Percentiles rank a stretch among this genome's conserved stretches.
These are phyloP conservation scores for Anguilla pacifica DNA, from an alignment of 2,797 vertebrate genomes.

Conservation along the genomic window DNA sequence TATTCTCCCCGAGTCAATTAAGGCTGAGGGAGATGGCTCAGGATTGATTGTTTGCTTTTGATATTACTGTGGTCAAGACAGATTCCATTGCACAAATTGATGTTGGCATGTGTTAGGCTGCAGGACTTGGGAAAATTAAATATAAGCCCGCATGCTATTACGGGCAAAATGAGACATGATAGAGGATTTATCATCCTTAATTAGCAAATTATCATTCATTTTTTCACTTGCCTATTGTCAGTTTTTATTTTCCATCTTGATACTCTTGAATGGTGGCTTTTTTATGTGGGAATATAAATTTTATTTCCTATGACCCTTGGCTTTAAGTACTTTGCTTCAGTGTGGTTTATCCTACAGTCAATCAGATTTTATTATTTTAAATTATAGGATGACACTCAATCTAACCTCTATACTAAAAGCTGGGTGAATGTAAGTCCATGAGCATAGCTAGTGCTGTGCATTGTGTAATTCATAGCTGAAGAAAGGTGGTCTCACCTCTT, in stretches of 20 bases:
- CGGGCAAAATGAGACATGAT: conserved; percentile 53
- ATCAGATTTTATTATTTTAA: conserved; percentile 1
- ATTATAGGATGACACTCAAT: not conserved
- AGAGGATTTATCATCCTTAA: conserved; percentile 58
- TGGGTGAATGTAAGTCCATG: not conserved
- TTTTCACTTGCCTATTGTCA: conserved; percentile 50
- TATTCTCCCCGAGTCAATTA: conserved; percentile 79
- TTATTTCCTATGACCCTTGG: conserved; percentile 33
- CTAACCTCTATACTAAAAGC: not conserved
- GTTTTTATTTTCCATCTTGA: conserved; percentile 39
- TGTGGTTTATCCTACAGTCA: not conserved
- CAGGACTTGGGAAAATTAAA: conserved; percentile 68
- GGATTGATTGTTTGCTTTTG: conserved; percentile 79
- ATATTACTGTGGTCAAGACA: conserved; percentile 70
- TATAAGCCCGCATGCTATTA: conserved; percentile 57
- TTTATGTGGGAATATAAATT: conserved; percentile 25
- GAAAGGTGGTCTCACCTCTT: too few relatives aligned
- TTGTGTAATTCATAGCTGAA: not conserved
- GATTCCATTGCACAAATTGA: conserved; percentile 66
- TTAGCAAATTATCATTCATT: conserved; percentile 58
- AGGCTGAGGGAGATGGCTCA: conserved; percentile 69
- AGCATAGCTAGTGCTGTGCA: not conserved
- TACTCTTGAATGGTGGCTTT: conserved; percentile 12
- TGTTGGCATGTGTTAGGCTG: conserved; percentile 65
- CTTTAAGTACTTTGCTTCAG: conserved; percentile 47